These are phyloP conservation scores for Aspidiotus rigidus DNA, from an alignment of 2,888 invertebrate species.

Conservation along the genomic window DNA sequence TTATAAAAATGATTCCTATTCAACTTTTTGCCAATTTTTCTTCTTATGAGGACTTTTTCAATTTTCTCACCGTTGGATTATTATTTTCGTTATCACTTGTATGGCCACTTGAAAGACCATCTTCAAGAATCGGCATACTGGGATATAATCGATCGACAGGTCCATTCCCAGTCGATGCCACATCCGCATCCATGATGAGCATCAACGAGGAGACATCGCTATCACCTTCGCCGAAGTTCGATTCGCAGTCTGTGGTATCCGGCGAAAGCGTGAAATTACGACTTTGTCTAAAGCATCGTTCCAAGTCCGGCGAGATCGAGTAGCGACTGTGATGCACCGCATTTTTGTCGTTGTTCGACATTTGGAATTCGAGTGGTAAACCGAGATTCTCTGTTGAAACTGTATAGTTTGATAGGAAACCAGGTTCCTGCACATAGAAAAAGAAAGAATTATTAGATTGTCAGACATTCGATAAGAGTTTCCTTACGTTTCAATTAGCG, in stretches of 20 bases:
- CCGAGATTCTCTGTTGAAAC: conserved; percentile 34
- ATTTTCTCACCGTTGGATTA: conserved; percentile 56
- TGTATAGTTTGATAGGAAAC: conserved; percentile 32
- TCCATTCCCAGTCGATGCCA: conserved; percentile 8
- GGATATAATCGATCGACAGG: conserved; percentile 51
- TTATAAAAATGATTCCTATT: too few relatives aligned
- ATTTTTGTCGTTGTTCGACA: conserved; percentile 23
- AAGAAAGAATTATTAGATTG: too few relatives aligned
- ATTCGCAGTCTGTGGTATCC: conserved; percentile 87
- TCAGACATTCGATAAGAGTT: too few relatives aligned
- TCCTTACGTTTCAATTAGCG: too few relatives aligned
- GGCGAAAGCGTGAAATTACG: conserved; percentile 83
- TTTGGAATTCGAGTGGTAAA: conserved; percentile 25
- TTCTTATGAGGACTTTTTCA: too few relatives aligned
- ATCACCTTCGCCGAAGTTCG: conserved; percentile 62
- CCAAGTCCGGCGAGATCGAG: conserved; percentile 30
- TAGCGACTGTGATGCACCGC: conserved; percentile 23
- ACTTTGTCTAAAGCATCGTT: conserved; percentile 55
- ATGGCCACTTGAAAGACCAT: conserved; percentile 87
- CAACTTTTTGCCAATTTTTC: too few relatives aligned
- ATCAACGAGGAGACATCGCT: conserved; percentile 71
- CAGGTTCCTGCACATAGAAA: conserved; percentile 25
- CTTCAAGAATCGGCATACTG: conserved; percentile 85
- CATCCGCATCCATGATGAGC: conserved; percentile 55
- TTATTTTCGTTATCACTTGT: conserved; percentile 87